Evolutionary conservation across 2,888 invertebrate species (phyloP).

Genomic region (Trichogramma dendrolimi): DNA sequence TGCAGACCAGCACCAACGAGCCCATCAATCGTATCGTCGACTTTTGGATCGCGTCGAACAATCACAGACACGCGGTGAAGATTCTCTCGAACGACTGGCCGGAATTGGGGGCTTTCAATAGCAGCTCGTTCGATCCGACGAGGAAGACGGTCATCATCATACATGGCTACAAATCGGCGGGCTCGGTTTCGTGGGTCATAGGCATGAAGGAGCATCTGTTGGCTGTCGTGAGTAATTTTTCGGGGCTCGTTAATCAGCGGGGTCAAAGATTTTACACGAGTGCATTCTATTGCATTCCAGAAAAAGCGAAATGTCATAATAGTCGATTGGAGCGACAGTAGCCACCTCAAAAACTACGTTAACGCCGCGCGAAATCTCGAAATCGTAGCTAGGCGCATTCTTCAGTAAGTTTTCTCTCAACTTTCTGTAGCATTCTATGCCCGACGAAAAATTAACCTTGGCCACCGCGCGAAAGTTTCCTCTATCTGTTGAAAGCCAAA

Average conservation of each 20-base stretch:
- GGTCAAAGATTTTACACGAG: too few relatives aligned
- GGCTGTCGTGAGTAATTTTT: slow-evolving; percentile 13
- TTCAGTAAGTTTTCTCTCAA: slow-evolving; percentile 11
- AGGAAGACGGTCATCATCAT: slow-evolving; percentile 16
- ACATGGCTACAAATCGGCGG: slow-evolving; percentile 20
- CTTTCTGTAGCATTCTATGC: too few relatives aligned
- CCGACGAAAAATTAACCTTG: too few relatives aligned
- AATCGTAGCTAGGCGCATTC: slow-evolving; percentile 2
- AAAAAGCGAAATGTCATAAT: slow-evolving; percentile 16
- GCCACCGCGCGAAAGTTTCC: too few relatives aligned
- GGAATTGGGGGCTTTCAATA: not conserved
- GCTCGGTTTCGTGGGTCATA: slow-evolving; percentile 15
- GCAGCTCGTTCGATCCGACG: slow-evolving; percentile 8
- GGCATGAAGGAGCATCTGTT: slow-evolving; percentile 15
- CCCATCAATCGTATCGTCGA: not conserved
- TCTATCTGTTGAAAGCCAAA: too few relatives aligned
- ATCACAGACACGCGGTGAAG: not conserved
- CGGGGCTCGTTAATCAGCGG: too few relatives aligned
- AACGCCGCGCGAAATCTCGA: slow-evolving; percentile 21
- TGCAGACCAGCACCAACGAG: too few relatives aligned
- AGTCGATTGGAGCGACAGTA: slow-evolving; percentile 21
- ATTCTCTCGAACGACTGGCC: not conserved
- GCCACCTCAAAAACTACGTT: slow-evolving; percentile 17
- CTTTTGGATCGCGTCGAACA: slow-evolving; percentile 11
- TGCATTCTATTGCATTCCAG: slow-evolving; percentile 2